Conservation (phyloP, 2,797 vertebrate species). For the Denticeps clupeoides region DNA sequence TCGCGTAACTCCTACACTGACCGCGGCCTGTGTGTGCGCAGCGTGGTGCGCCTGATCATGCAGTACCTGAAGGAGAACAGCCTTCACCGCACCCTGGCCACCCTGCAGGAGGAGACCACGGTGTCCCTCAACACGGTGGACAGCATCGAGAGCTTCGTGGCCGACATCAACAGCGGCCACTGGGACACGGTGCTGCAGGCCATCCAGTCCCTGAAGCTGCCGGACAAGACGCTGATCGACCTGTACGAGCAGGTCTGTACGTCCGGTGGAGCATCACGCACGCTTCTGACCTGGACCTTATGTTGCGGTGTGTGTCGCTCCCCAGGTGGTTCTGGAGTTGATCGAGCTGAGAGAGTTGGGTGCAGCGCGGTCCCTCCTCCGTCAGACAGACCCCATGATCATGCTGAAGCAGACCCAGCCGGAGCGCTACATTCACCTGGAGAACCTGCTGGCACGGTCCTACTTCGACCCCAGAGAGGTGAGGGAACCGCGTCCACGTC, state of each 20-base stretch:
- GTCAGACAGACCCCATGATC: slow-evolving; percentile 97
- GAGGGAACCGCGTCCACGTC: slow-evolving; percentile 15
- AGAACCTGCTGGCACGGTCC: slow-evolving; percentile 91
- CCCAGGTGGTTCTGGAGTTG: slow-evolving; percentile 83
- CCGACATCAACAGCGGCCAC: slow-evolving; percentile 95
- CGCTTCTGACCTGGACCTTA: too few relatives aligned
- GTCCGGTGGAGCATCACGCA: too few relatives aligned
- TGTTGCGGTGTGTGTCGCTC: background rate
- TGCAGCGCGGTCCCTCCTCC: slow-evolving; percentile 85
- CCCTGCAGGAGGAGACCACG: slow-evolving; percentile 89
- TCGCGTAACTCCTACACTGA: background rate
- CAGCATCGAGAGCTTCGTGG: slow-evolving; percentile 96
- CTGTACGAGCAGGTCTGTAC: slow-evolving; percentile 99
- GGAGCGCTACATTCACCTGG: slow-evolving; percentile 90
- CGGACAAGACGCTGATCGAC: slow-evolving; percentile 93
- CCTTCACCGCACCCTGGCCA: slow-evolving; percentile 79
- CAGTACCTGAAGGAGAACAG: slow-evolving; percentile 96
- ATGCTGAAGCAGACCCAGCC: slow-evolving; percentile 97
- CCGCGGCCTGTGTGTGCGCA: slow-evolving; percentile 31
- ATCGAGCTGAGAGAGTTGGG: slow-evolving; percentile 92
- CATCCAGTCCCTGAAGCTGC: slow-evolving; percentile 93
- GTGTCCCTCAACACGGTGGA: slow-evolving; percentile 96
- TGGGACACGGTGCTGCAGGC: slow-evolving; percentile 97
- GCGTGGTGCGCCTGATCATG: slow-evolving; percentile 96
- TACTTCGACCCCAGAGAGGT: slow-evolving; percentile 98